A percentile compares a stretch with the other conserved stretches of the same genome.
These are phyloP conservation scores for Cnemophilus loriae DNA, from an alignment of 2,113 vertebrate genomes.

Conservation along the genomic window DNA sequence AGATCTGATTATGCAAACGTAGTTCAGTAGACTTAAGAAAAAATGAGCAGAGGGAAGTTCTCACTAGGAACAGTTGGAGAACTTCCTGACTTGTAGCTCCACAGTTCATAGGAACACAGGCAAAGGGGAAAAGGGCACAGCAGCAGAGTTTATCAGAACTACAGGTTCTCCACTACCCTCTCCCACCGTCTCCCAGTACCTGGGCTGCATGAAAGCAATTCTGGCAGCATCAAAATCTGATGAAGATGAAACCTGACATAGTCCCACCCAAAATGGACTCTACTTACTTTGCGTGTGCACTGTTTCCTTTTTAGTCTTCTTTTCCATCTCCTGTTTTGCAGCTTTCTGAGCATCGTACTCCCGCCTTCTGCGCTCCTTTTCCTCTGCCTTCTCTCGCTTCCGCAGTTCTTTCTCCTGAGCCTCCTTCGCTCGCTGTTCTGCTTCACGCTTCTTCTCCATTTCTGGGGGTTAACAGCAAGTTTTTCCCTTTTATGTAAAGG, in stretches of 20 bases:
- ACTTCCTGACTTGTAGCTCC: background rate
- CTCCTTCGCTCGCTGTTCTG: conserved; percentile 85
- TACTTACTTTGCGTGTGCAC: conserved; percentile 77
- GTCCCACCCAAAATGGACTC: background rate
- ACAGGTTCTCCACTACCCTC: background rate
- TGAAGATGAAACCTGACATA: background rate
- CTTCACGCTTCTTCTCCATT: conserved; percentile 88
- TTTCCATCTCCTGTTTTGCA: conserved; percentile 81
- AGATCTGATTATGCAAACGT: background rate
- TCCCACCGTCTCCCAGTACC: background rate
- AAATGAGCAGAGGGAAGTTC: background rate
- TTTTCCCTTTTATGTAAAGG: background rate
- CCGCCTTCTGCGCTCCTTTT: conserved; percentile 89
- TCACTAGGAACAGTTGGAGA: background rate
- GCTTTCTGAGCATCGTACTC: conserved; percentile 89
- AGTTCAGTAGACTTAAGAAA: background rate
- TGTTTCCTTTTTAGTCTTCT: conserved; percentile 79
- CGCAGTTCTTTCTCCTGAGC: conserved; percentile 85
- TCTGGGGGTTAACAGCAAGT: conserved; percentile 65
- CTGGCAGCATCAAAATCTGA: background rate
- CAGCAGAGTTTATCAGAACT: background rate
- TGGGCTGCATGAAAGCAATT: background rate
- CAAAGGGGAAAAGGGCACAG: background rate
- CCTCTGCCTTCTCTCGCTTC: conserved; percentile 91
- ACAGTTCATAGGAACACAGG: background rate